phyloP scores from a whole-genome alignment of 1,140 invertebrate genomes.

The Drosophila lacertosa region DNA sequence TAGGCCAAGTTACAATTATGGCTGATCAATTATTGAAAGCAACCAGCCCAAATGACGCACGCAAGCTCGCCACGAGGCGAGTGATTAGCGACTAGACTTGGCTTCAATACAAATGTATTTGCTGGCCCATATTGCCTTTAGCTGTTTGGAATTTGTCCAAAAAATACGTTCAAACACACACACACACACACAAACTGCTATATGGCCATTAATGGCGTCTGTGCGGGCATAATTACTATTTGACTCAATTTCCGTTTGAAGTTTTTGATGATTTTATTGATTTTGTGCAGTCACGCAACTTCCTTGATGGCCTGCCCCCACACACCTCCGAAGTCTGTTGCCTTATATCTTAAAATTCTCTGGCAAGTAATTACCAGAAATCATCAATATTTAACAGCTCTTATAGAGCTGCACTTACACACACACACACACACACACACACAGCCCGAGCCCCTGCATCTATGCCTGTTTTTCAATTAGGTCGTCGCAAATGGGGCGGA shows the following conservation, averaged over 20 bases:
- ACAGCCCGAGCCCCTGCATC: background rate
- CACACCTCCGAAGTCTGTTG: background rate
- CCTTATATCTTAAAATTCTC: slow-evolving; percentile 15
- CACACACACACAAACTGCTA: too few relatives aligned
- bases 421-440: background rate
- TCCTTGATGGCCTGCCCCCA: slow-evolving; percentile 32
- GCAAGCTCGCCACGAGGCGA: background rate
- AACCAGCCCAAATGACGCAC: slow-evolving; percentile 51
- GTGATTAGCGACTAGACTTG: slow-evolving; percentile 12
- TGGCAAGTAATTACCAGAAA: slow-evolving; percentile 44
- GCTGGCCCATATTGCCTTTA: slow-evolving; percentile 9
- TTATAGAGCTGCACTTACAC: slow-evolving; percentile 18
- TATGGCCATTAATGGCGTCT: slow-evolving; percentile 59
- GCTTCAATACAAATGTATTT: slow-evolving; percentile 37
- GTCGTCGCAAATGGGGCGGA: slow-evolving; percentile 37
- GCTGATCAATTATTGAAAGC: slow-evolving; percentile 69
- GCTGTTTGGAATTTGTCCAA: slow-evolving; percentile 9
- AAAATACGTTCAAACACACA: slow-evolving; percentile 10
- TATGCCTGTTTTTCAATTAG: slow-evolving; percentile 71
- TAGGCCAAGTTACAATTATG: slow-evolving; percentile 59
- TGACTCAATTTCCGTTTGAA: slow-evolving; percentile 72
- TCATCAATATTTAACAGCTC: slow-evolving; percentile 52
- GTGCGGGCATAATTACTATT: slow-evolving; percentile 83
- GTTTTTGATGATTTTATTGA: slow-evolving; percentile 73
- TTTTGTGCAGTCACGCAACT: slow-evolving; percentile 78